Conservation (phyloP, 2,888 invertebrate genomes). For the Alloscopus bannaensis region DNA sequence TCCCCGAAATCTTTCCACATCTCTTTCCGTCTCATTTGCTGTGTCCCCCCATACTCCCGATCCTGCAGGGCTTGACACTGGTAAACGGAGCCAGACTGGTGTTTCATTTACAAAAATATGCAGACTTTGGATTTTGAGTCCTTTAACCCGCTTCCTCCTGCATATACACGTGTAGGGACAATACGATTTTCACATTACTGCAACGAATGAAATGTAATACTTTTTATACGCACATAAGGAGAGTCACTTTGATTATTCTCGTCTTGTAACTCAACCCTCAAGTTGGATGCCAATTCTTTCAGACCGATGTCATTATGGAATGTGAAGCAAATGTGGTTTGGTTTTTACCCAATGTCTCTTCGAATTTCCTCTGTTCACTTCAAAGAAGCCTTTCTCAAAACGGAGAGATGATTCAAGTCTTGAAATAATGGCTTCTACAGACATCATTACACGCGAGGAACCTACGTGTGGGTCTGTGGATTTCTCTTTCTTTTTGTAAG, state of each 20-base stretch:
- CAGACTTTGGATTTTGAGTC: constrained; percentile 26
- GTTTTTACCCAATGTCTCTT: neutral
- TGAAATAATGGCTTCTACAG: constrained; percentile 20
- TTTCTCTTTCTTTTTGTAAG: neutral
- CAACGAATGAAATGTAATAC: too few relatives aligned
- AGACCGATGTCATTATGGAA: constrained; percentile 19
- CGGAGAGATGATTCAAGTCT: neutral
- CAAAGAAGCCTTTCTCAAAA: neutral
- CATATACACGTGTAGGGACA: neutral
- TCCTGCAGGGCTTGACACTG: neutral
- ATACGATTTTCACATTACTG: neutral
- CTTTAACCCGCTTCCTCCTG: neutral
- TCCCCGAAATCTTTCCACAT: constrained; percentile 30
- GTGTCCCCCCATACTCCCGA: too few relatives aligned
- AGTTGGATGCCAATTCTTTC: constrained; percentile 30
- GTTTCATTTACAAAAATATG: constrained; percentile 21
- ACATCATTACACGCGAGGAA: constrained; percentile 15
- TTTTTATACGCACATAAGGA: neutral
- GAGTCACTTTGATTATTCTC: constrained; percentile 19
- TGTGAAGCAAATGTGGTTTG: constrained; percentile 12
- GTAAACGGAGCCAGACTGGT: neutral
- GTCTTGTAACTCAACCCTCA: constrained; percentile 5
- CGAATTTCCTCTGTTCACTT: neutral
- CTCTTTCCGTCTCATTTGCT: constrained; percentile 53
- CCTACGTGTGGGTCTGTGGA: too few relatives aligned